These are phyloP conservation scores for Limnothrissa miodon DNA, from an alignment of 2,113 vertebrate species.

Conservation along the genomic window DNA sequence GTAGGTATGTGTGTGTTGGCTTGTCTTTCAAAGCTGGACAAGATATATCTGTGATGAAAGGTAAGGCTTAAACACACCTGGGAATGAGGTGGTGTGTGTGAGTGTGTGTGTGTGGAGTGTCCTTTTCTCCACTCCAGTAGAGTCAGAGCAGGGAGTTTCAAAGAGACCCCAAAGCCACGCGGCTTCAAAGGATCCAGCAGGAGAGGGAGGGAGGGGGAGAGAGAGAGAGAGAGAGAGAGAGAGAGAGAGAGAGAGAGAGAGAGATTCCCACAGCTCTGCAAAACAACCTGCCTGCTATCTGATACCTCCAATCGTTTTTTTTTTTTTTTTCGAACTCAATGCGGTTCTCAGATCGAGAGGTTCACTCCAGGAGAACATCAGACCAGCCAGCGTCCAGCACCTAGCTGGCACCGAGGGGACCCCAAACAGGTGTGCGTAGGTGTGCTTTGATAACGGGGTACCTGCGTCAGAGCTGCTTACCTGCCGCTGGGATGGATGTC, in stretches of 20 bases:
- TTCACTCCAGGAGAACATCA: neutral
- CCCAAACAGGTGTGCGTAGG: too few relatives aligned
- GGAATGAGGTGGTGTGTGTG: neutral
- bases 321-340: neutral
- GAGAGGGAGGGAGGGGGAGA: too few relatives aligned
- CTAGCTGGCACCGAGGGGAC: too few relatives aligned
- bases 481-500: conserved; percentile 81
- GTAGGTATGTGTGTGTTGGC: neutral
- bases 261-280: neutral
- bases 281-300: neutral
- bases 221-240: too few relatives aligned
- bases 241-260: too few relatives aligned
- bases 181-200: neutral
- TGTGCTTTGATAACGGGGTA: neutral
- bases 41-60: neutral
- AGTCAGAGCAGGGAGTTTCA: neutral
- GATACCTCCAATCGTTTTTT: neutral
- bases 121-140: neutral
- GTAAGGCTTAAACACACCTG: neutral
- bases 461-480: conserved; percentile 61
- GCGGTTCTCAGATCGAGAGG: neutral
- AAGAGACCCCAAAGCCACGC: neutral
- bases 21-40: neutral
- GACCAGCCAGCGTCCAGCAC: neutral
- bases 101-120: neutral